Evolutionary conservation across 2,888 invertebrate species (phyloP).

Genomic region (Cremastinae sp.): DNA sequence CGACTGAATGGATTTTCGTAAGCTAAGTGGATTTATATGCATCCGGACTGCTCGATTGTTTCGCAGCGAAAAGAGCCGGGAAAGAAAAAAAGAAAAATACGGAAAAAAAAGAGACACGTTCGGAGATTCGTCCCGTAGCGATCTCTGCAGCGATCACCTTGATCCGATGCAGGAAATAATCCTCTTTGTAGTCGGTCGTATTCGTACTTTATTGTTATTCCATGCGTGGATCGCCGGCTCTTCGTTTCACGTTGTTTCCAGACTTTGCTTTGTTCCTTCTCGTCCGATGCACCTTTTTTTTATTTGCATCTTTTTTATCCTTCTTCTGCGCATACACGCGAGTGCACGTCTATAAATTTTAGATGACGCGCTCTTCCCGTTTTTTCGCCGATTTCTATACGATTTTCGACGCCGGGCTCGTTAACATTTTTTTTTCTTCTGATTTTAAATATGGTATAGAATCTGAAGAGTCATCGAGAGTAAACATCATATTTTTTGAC

Average conservation of each 20-base stretch:
- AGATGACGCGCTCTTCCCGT: no score
- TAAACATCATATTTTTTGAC: no score
- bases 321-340: no score
- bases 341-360: no score
- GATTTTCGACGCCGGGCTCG: no score
- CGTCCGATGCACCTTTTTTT: constrained; percentile 5
- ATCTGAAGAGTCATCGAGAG: no score
- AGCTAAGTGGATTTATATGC: not conserved
- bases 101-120: constrained; percentile 8
- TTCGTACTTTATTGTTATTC: constrained; percentile 47
- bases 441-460: no score
- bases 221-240: constrained; percentile 15
- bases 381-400: no score
- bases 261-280: constrained; percentile 21
- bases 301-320: not conserved
- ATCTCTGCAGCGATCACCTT: constrained; percentile 26
- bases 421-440: no score
- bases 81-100: constrained; percentile 11
- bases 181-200: constrained; percentile 21
- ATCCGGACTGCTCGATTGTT: not conserved
- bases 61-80: not conserved
- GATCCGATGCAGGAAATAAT: constrained; percentile 40
- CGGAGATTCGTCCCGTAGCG: constrained; percentile 3
- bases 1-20: constrained; percentile 22
- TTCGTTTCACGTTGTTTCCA: constrained; percentile 16